Conservation (phyloP, 2,113 vertebrate species). For the Martes martes region DNA sequence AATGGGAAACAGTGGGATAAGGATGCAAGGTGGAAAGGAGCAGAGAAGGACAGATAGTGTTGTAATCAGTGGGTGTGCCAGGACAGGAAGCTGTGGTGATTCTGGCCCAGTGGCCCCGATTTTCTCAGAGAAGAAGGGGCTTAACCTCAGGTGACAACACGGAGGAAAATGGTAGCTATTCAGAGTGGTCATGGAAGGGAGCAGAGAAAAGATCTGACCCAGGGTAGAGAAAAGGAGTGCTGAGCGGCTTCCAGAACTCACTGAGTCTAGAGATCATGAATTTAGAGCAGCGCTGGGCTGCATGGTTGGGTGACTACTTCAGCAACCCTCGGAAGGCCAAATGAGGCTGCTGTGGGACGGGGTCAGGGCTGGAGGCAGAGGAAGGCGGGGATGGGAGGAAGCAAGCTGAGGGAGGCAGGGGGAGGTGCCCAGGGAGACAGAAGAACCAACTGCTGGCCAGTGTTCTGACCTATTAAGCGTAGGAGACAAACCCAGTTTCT, state of each 20-base stretch:
- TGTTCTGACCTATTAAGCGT: not conserved
- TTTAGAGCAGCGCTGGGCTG: not conserved
- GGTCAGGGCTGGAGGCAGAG: not conserved
- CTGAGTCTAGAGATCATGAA: not conserved
- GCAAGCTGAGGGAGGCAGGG: not conserved
- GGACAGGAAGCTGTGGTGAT: not conserved
- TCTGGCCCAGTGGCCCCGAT: rapidly evolving
- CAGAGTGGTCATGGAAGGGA: not conserved
- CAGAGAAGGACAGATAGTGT: not conserved
- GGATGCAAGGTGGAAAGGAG: rapidly evolving
- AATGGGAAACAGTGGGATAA: not conserved
- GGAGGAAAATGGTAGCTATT: not conserved
- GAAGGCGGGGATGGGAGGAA: not conserved
- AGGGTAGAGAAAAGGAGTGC: not conserved
- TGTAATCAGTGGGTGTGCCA: rapidly evolving
- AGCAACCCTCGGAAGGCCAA: not conserved
- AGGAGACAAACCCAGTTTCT: not conserved
- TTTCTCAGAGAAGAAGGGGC: not conserved
- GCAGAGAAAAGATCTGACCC: not conserved
- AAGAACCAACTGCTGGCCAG: not conserved
- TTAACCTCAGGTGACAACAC: not conserved
- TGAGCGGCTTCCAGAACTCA: not conserved
- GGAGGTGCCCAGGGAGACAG: not conserved
- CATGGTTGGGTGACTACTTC: not conserved
- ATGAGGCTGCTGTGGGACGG: not conserved